These are phyloP conservation scores for Synchiropus splendidus DNA, from an alignment of 2,113 vertebrate species.

Conservation along the genomic window DNA sequence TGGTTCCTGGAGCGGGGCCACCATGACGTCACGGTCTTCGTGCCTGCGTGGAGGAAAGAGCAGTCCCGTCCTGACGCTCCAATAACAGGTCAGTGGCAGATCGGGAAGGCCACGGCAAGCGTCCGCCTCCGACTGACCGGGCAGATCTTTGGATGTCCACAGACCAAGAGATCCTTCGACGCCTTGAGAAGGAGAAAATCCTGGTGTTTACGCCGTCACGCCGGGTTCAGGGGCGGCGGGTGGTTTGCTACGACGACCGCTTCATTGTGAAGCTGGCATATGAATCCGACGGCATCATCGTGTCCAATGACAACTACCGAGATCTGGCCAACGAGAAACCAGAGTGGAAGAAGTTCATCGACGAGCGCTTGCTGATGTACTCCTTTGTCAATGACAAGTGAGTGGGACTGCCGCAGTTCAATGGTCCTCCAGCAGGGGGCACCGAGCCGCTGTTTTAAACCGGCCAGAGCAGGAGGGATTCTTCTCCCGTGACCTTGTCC, in stretches of 20 bases:
- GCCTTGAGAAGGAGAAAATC: constrained; percentile 92
- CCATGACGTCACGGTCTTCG: constrained; percentile 91
- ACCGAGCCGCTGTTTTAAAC: too few species aligned
- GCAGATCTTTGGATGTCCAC: constrained; percentile 9
- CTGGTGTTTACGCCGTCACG: constrained; percentile 93
- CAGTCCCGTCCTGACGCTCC: constrained; percentile 92
- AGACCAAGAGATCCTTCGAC: constrained; percentile 93
- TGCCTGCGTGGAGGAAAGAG: constrained; percentile 96
- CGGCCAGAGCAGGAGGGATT: too few species aligned
- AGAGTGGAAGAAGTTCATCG: constrained; percentile 98
- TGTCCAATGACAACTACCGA: constrained; percentile 97
- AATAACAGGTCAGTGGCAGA: constrained; percentile 75
- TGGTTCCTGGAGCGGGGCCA: constrained; percentile 96
- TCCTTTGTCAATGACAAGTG: constrained; percentile 99
- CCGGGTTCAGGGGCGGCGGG: constrained; percentile 87
- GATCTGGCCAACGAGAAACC: constrained; percentile 94
- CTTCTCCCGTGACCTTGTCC: neutral
- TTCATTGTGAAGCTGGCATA: constrained; percentile 95
- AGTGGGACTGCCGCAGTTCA: too few species aligned
- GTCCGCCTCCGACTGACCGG: too few species aligned
- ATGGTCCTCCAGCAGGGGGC: too few species aligned
- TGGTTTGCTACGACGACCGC: constrained; percentile 95
- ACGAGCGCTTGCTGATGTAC: constrained; percentile 94
- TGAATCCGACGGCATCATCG: constrained; percentile 92
- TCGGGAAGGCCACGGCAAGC: neutral